These are phyloP conservation scores for Girardinichthys multiradiatus DNA, from an alignment of 2,113 vertebrate species.

Conservation along the genomic window DNA sequence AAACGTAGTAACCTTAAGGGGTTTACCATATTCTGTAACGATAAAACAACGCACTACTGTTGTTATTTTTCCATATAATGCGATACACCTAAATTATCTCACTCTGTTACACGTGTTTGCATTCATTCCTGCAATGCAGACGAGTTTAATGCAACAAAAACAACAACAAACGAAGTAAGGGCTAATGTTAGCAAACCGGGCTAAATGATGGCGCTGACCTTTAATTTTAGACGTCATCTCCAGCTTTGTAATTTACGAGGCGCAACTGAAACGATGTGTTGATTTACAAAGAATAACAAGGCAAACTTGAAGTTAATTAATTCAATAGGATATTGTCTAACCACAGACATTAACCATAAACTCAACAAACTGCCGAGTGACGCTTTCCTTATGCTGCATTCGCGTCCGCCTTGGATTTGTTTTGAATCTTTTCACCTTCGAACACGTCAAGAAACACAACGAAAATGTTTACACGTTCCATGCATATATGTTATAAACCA, in stretches of 20 bases:
- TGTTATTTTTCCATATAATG: neutral
- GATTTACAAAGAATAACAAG: neutral
- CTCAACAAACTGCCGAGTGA: fast-evolving
- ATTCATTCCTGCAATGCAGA: neutral
- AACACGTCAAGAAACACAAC: too few species aligned
- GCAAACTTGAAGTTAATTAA: fast-evolving
- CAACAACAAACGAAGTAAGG: neutral
- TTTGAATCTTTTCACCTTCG: neutral
- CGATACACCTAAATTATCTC: neutral
- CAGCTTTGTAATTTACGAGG: conserved; percentile 7
- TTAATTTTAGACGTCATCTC: conserved; percentile 75
- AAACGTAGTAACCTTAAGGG: neutral
- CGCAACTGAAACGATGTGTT: neutral
- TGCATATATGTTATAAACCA: too few species aligned
- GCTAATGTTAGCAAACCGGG: conserved; percentile 42
- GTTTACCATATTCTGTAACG: neutral
- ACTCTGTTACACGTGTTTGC: neutral
- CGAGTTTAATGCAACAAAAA: neutral
- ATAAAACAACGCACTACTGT: neutral
- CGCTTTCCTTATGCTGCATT: conserved; percentile 13
- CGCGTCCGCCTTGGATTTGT: conserved; percentile 14
- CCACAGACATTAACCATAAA: neutral
- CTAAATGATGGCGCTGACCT: conserved; percentile 45
- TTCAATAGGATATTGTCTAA: neutral
- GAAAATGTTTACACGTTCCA: too few species aligned